Conservation (phyloP, 2,888 invertebrate species). For the Augochlorella aurata region DNA sequence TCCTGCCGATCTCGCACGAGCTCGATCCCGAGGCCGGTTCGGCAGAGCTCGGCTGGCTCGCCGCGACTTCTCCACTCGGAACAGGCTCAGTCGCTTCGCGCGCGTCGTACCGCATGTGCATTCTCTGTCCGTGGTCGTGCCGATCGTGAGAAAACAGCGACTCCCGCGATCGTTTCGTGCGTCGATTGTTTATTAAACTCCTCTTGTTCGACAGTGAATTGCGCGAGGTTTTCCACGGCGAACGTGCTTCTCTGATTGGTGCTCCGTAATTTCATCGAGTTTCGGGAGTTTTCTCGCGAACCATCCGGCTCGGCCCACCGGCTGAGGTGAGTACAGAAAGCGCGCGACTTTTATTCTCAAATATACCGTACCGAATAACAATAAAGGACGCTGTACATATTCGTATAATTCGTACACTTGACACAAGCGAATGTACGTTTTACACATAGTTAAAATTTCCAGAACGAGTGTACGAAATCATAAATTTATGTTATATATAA, state of each 20-base stretch:
- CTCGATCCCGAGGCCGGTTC: slow-evolving; percentile 39
- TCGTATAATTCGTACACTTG: neutral
- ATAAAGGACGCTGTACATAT: neutral
- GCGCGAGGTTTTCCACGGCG: neutral
- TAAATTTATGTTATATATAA: neutral
- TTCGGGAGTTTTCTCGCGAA: slow-evolving; percentile 2
- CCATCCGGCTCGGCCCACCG: slow-evolving; percentile 35
- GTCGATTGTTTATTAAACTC: neutral
- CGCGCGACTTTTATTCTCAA: slow-evolving; percentile 7
- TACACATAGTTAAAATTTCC: neutral
- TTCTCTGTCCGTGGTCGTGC: slow-evolving; percentile 33
- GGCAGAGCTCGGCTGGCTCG: slow-evolving; percentile 53
- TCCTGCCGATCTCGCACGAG: slow-evolving; percentile 56
- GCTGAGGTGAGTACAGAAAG: slow-evolving; percentile 43
- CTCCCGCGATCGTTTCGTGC: slow-evolving; percentile 28
- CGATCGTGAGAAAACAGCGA: slow-evolving; percentile 23
- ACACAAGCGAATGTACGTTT: neutral
- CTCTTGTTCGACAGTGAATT: slow-evolving; percentile 2
- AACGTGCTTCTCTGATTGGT: slow-evolving; percentile 9
- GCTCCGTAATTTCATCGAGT: slow-evolving; percentile 3
- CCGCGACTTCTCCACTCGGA: slow-evolving; percentile 63
- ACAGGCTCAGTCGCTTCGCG: slow-evolving; percentile 73
- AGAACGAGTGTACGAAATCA: neutral
- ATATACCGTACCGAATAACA: neutral
- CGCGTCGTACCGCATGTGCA: slow-evolving; percentile 68